Percentiles rank a stretch among this genome's conserved stretches.
Conservation (phyloP, 2,113 vertebrate species). For the Sigmodon hispidus region DNA sequence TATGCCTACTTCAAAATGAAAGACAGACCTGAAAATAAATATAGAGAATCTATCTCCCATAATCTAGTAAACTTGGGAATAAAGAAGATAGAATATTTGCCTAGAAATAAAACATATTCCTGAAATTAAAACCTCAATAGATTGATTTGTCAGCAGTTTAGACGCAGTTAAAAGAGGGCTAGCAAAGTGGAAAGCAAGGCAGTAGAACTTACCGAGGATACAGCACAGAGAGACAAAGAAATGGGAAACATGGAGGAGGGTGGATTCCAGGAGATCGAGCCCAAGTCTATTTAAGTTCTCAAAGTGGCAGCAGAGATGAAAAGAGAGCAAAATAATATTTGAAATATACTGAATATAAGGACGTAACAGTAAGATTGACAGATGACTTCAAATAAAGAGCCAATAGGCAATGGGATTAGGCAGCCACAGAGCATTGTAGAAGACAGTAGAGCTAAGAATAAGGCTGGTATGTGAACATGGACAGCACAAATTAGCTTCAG, state of each 20-base stretch:
- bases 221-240: background rate
- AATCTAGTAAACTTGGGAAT: slow-evolving; percentile 12
- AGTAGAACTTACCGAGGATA: background rate
- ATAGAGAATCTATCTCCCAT: background rate
- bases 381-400: slow-evolving; percentile 38
- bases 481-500: background rate
- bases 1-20: background rate
- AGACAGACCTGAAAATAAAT: slow-evolving; percentile 19
- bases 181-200: slow-evolving; percentile 31
- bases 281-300: background rate
- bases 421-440: no score
- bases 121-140: slow-evolving; percentile 29
- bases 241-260: background rate
- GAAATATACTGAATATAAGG: background rate
- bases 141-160: background rate
- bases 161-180: slow-evolving; percentile 1
- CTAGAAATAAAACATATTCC: slow-evolving; percentile 23
- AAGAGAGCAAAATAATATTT: background rate
- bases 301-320: background rate
- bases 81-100: background rate
- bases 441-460: background rate
- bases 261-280: background rate
- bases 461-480: no score
- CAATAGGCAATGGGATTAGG: background rate
- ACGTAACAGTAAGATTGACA: slow-evolving; percentile 11